phyloP scores from a whole-genome alignment of 2,113 vertebrate species.

The Prunella himalayana region DNA sequence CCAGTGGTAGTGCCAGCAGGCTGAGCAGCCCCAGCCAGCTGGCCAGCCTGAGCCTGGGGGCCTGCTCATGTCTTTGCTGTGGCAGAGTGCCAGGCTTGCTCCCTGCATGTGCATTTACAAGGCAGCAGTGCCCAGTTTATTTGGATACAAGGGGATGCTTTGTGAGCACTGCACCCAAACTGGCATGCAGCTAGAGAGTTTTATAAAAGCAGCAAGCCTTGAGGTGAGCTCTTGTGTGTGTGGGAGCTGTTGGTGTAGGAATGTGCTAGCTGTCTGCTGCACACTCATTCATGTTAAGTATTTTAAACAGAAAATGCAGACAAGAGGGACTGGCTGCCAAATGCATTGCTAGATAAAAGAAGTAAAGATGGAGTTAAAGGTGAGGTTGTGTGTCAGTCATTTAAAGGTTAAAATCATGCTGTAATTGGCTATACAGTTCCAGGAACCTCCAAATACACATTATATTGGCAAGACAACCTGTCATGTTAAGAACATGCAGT shows the following conservation, averaged over 20 bases:
- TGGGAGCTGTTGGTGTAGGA: background rate
- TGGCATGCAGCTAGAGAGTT: rapidly evolving
- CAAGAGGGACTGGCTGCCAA: background rate
- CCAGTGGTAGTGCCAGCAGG: background rate
- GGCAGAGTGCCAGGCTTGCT: background rate
- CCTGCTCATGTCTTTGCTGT: background rate
- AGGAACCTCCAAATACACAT: background rate
- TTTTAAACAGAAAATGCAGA: background rate
- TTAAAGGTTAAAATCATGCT: background rate
- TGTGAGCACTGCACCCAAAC: background rate
- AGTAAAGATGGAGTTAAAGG: background rate
- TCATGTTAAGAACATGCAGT: background rate
- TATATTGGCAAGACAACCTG: background rate
- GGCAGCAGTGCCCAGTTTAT: background rate
- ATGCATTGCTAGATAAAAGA: background rate
- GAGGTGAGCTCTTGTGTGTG: background rate
- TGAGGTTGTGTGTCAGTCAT: background rate
- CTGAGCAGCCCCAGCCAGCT: background rate
- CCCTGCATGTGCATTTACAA: background rate
- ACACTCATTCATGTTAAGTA: background rate
- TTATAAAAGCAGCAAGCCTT: background rate
- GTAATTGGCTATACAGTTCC: background rate
- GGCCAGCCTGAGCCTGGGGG: rapidly evolving
- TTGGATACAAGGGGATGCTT: background rate
- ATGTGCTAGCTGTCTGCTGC: background rate